These are phyloP conservation scores for Andrena trimmerana DNA, from an alignment of 2,888 invertebrate genomes.

Conservation along the genomic window DNA sequence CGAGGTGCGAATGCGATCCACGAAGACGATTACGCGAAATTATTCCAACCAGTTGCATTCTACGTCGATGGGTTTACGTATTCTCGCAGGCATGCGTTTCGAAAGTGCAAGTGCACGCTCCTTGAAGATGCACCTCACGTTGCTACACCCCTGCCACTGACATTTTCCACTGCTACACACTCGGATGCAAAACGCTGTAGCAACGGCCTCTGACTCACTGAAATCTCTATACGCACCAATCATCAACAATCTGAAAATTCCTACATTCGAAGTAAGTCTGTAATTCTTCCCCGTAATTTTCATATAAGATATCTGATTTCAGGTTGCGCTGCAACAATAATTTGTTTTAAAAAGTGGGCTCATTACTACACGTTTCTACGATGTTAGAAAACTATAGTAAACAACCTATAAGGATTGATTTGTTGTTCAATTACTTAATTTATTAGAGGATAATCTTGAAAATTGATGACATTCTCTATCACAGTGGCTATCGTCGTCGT, in stretches of 20 bases:
- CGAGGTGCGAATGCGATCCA: conserved; percentile 45
- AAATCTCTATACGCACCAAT: conserved; percentile 15
- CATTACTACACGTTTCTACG: no score
- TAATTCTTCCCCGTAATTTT: background rate
- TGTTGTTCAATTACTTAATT: no score
- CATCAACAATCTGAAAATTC: background rate
- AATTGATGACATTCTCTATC: conserved; percentile 18
- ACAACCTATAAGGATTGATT: no score
- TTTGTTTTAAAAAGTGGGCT: no score
- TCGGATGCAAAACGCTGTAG: conserved; percentile 47
- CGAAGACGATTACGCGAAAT: conserved; percentile 54
- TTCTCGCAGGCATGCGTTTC: conserved; percentile 68
- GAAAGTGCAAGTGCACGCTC: conserved; percentile 73
- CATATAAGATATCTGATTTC: no score
- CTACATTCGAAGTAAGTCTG: background rate
- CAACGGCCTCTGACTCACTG: conserved; percentile 39
- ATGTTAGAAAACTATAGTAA: no score
- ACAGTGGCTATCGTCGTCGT: background rate
- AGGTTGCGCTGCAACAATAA: no score
- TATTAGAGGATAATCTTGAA: background rate
- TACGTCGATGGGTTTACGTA: conserved; percentile 56
- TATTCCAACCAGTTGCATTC: conserved; percentile 49
- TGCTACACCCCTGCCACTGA: conserved; percentile 70
- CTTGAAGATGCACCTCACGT: conserved; percentile 70
- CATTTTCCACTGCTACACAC: conserved; percentile 54